These are phyloP conservation scores for Morphnarchus princeps DNA, from an alignment of 2,113 vertebrate species.

Conservation along the genomic window DNA sequence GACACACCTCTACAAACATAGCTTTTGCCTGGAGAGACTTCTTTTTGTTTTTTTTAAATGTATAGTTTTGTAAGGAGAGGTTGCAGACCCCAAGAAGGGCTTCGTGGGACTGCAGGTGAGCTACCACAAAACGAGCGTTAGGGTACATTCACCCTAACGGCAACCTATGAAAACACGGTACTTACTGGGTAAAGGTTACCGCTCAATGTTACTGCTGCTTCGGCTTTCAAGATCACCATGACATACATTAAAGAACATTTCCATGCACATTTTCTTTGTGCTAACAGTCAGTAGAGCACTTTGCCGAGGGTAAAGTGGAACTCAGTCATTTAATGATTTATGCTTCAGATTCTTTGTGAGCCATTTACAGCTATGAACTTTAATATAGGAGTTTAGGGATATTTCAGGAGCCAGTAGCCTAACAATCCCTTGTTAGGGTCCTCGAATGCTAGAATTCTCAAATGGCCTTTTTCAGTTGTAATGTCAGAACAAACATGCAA, in stretches of 20 bases:
- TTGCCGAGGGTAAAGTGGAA: not conserved
- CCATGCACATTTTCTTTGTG: not conserved
- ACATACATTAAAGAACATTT: not conserved
- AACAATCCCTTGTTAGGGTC: slow-evolving; percentile 2
- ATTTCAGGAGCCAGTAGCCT: slow-evolving; percentile 39
- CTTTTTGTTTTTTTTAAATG: not conserved
- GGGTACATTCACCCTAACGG: not conserved
- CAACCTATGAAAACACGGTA: not conserved
- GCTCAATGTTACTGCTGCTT: not conserved
- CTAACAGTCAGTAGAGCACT: not conserved
- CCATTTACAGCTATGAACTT: slow-evolving; percentile 1
- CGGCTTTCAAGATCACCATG: not conserved
- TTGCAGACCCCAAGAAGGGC: not conserved
- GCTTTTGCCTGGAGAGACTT: not conserved
- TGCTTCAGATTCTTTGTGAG: not conserved
- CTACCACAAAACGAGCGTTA: not conserved
- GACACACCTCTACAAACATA: not conserved
- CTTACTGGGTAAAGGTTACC: not conserved
- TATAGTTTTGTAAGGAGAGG: not conserved
- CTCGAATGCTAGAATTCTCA: slow-evolving; percentile 35
- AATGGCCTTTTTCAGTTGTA: slow-evolving; percentile 10
- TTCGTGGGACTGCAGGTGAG: not conserved
- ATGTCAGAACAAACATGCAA: slow-evolving; percentile 61
- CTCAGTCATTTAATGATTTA: not conserved
- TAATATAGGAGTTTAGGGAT: slow-evolving; percentile 14